Conservation (phyloP, 2,888 invertebrate species). For the Cloeon dipterum region DNA sequence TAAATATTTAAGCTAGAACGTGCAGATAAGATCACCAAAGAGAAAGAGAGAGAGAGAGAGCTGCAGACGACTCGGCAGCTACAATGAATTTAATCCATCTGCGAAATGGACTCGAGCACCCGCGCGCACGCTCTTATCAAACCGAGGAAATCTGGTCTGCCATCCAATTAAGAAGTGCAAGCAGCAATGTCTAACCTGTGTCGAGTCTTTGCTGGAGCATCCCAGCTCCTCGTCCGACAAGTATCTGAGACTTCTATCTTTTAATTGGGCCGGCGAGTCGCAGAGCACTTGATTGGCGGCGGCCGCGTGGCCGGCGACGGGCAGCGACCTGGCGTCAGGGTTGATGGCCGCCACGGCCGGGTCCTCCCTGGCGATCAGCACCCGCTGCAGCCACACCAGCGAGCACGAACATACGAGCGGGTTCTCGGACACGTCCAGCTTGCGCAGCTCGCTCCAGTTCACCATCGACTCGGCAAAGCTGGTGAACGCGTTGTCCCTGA, state of each 20-base stretch:
- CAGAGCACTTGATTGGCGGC: conserved; percentile 35
- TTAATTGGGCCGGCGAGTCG: conserved; percentile 43
- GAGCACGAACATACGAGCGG: conserved; percentile 62
- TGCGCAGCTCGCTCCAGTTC: conserved; percentile 51
- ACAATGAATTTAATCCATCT: too few relatives aligned
- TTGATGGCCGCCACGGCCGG: conserved; percentile 5
- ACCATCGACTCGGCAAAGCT: conserved; percentile 56
- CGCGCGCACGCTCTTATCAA: too few relatives aligned
- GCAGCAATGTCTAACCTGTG: too few relatives aligned
- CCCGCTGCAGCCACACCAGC: conserved; percentile 52
- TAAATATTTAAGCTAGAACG: too few relatives aligned
- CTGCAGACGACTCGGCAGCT: too few relatives aligned
- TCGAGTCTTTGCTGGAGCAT: conserved; percentile 34
- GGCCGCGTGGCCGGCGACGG: conserved; percentile 14
- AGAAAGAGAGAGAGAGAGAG: too few relatives aligned
- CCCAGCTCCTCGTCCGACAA: conserved; percentile 56
- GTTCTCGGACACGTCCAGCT: conserved; percentile 59
- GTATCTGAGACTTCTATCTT: conserved; percentile 39
- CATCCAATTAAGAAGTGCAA: too few relatives aligned
- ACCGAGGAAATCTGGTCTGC: too few relatives aligned
- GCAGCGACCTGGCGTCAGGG: conserved; percentile 1
- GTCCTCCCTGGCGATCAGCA: conserved; percentile 14
- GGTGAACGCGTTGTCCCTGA: conserved; percentile 55
- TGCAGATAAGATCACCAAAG: too few relatives aligned
- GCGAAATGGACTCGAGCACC: too few relatives aligned